Base-by-base conservation (phyloP, 92 coral and sea anemone species). In the Palythoa grandis region DNA sequence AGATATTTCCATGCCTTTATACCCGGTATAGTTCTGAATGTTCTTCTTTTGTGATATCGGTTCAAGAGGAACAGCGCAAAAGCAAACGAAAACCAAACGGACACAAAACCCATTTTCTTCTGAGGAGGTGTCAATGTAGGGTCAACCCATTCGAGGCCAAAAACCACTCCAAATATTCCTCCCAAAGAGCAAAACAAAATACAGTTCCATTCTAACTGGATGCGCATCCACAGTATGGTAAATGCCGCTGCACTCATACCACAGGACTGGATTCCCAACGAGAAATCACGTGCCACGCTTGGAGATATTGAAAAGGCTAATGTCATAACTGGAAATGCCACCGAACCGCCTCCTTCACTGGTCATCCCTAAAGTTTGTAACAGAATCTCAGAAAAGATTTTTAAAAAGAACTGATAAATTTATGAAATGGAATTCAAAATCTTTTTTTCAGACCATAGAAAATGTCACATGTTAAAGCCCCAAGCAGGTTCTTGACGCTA, bases 231-330 rank as follows among this genome's bases (percentile, higher is more conserved):
- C 20, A 94, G 86, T 48, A 94, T 94, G 67, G 98, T 90, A 76
- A 94, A 92, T 5, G 95, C 86, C 69, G 98, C 98, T 63, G 95
- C 95, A 7, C 94, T 90, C 98, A 94, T 94, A 61, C 98, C 98
- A 65, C 95, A 91, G 16, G 98, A 94, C 82, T 92, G 95, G 68
- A 94, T 92, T 94, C 93, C 93, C 85, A 94, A 83, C 1, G 95
- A 92, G 86, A 94, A 94, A 79, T 94, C 98, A 83, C 98, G 87
- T 52, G 98, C 98, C 9, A 94, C 78, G 38, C 91, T 69, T 71
- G 98, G 98, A 19, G 77, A 15, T 61, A 94, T 94, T 58, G 61
- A 77, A 47, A 94, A 94, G 52, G 93, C 98, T 57, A 94, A 84
- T 13, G 98, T 94, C 98, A 94, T 94, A 82, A 94, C 94, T 1